These are phyloP conservation scores for Oenanthe melanoleuca DNA, from an alignment of 2,113 vertebrate species.

Conservation along the genomic window DNA sequence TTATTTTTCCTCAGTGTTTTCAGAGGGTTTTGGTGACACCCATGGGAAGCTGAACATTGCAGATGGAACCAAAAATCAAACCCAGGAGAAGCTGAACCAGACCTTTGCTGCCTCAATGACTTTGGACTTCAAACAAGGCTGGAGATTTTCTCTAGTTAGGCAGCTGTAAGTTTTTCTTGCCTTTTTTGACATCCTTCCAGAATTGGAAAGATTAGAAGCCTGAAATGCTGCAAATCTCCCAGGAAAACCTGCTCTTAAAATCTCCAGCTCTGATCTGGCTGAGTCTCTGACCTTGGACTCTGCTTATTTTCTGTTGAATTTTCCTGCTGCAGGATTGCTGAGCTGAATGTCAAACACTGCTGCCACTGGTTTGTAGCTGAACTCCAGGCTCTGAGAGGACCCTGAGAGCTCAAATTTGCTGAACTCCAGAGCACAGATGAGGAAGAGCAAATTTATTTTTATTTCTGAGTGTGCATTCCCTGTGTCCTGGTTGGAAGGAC, in stretches of 20 bases:
- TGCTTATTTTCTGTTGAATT: neutral
- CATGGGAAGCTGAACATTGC: neutral
- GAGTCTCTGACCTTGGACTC: neutral
- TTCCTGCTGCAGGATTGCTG: neutral
- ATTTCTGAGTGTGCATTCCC: neutral
- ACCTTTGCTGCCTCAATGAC: neutral
- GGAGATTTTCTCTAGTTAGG: neutral
- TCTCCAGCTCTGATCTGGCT: neutral
- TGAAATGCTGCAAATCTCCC: neutral
- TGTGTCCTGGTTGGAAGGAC: no score
- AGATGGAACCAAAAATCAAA: neutral
- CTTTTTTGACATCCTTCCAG: neutral
- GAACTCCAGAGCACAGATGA: neutral
- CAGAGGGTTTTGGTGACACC: neutral
- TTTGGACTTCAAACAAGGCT: neutral
- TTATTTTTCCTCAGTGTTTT: neutral
- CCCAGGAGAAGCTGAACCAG: neutral
- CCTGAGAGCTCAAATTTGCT: neutral
- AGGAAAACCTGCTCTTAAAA: neutral
- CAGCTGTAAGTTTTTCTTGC: neutral
- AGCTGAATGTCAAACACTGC: neutral
- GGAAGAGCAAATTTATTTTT: neutral
- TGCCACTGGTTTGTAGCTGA: neutral
- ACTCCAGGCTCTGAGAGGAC: neutral
- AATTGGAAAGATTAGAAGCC: neutral